Conservation (phyloP, 2,113 vertebrate genomes). For the Trematocara marginatum region DNA sequence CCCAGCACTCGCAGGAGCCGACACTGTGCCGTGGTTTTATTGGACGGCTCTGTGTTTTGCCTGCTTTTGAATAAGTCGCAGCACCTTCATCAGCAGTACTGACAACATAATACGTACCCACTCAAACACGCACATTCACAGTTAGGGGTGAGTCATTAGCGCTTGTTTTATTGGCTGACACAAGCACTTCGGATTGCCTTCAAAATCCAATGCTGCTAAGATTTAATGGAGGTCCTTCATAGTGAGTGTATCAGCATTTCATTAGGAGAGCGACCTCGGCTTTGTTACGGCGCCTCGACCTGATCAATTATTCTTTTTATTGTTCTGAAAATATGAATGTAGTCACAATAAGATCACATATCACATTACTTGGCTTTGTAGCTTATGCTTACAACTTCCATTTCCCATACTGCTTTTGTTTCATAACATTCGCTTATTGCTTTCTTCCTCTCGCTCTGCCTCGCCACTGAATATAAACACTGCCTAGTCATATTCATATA, state of each 20-base stretch:
- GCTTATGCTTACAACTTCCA: background rate
- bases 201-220: constrained; percentile 2
- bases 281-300: background rate
- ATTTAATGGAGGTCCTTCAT: background rate
- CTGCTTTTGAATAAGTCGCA: constrained; percentile 32
- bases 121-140: background rate
- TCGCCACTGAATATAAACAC: background rate
- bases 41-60: constrained; percentile 16
- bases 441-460: background rate
- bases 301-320: background rate
- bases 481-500: background rate
- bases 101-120: constrained; percentile 14
- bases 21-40: constrained; percentile 17
- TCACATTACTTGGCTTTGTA: background rate
- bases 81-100: constrained; percentile 10
- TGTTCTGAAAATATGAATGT: background rate
- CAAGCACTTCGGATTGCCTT: background rate
- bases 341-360: background rate
- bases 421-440: constrained; percentile 15
- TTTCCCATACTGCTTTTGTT: constrained; percentile 14
- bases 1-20: constrained; percentile 8
- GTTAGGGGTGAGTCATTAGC: background rate
- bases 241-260: background rate
- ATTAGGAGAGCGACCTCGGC: background rate
- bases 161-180: constrained; percentile 30